Base-by-base conservation (phyloP, 2,113 vertebrate species). In the Coreoperca whiteheadi region DNA sequence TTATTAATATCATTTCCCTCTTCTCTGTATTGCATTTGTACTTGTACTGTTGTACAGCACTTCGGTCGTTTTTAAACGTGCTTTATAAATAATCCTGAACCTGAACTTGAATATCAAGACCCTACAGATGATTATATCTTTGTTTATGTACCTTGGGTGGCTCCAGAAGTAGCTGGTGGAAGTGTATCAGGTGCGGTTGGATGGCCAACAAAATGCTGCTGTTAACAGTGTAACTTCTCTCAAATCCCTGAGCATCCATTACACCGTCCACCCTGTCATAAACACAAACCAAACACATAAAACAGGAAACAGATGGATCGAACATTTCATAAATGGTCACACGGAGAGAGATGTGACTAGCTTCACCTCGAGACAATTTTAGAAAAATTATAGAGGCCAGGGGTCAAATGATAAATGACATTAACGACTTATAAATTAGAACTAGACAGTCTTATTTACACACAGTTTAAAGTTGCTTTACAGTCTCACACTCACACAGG, bases 101-200 rank as follows among this genome's bases (percentile, higher is more conserved):
- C n/a, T n/a, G n/a, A n/a, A n/a, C n/a, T n/a, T n/a, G n/a, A n/a
- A n/a, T 64, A n/a, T 48, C 2, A 68, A 50, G 18, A 8, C 39
- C 14, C 4, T 23, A 43, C 4, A n/a, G 0, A 53, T 0, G 34
- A 78, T 21, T n/a, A 51, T 25, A 48, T 48, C 14, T 48, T 43
- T 75, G 12, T 46, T 81, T n/a, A 59, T 54, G 6, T 95, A 99
- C 98, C 97, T 97, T 99, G 53, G 98, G 98, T 0, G 98, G 98
- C 76, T 92, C 92, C 91, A 98, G 95, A 83, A 99, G 96, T n/a
- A 99, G 96, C 85, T 97, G 96, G 88, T 99, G 98, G 94, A 99
- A 98, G 90, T 99, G 97, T 91, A 94, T 96, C 79, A 99, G 94
- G 76, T 97, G 94, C 1, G 97, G 97, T 87, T 97, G 94, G 21